Evolutionary conservation across 2,113 vertebrate species (phyloP), one percentile per base, ranked within the genome.

Genomic region (Pelodiscus sinensis): DNA sequence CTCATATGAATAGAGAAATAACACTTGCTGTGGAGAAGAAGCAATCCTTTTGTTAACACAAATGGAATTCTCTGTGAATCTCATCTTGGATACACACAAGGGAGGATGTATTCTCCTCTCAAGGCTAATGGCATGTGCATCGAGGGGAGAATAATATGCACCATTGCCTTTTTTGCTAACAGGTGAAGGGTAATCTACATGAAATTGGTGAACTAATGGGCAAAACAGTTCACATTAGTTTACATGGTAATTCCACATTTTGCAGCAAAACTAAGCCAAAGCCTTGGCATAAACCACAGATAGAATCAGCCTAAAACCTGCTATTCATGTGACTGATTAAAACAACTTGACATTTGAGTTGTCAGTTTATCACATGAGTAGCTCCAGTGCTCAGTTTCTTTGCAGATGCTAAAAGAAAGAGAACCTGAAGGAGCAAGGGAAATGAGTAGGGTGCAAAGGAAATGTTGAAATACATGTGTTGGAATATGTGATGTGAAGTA

Each of bases 271-370:
- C 54, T 94, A 94, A 18, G 52, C 83, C 91, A 92, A 97, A 94
- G 84, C 25, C 94, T 91, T 96, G 90, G 94, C 96, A 94, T 92
- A 96, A 97, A 96, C 91, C 68, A 83, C 91, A 93, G 86, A 95
- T 92, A 87, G 83, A 93, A 96, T 97, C 95, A 86, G 68, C 95
- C 95, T 96, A 94, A 97, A 96, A 95, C 90, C 94, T 94, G 91
- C 97, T 97, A 94, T 97, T 84, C 90, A 96, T 95, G 81, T 91
- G 96, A 58, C 91, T 94, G 94, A 97, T 97, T 93, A 97, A 97
- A 98, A 98, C 97, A 97, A 97, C 97, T 97, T 98, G 97, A 98
- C 97, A 97, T 97, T 95, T 97, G 96, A 96, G 90, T 97, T 96
- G 94, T 94, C 95, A 91, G 90, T 96, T 97, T 96, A 92, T 97